Evolutionary conservation across 2,797 vertebrate species (phyloP).

Genomic region (Nyctalus aviator): DNA sequence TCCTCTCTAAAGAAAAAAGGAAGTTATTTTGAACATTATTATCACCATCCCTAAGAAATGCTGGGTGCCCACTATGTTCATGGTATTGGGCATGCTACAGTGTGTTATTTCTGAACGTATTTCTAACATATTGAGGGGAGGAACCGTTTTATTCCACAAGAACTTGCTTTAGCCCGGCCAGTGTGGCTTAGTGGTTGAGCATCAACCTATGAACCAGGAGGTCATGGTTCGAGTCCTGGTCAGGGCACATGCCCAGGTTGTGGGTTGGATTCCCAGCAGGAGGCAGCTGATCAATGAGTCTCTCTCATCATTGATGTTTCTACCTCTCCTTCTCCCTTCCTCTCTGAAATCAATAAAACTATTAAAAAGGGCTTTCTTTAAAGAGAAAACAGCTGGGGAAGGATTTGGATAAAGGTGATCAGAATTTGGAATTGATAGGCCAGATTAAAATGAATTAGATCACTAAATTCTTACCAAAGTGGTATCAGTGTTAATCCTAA

Average conservation of each 20-base stretch:
- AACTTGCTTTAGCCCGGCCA: background rate
- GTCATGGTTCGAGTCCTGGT: no score
- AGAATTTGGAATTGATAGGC: slow-evolving; percentile 27
- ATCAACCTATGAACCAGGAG: no score
- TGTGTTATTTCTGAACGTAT: background rate
- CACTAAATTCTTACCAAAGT: slow-evolving; percentile 7
- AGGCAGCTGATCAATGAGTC: no score
- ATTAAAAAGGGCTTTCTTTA: slow-evolving; percentile 20
- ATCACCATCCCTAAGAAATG: background rate
- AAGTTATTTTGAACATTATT: slow-evolving; percentile 7
- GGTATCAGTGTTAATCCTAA: slow-evolving; percentile 33
- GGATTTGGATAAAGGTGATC: background rate
- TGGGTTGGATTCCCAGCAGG: no score
- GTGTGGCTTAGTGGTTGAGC: no score
- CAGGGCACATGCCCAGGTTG: no score
- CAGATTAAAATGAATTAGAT: slow-evolving; percentile 44
- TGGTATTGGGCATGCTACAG: background rate
- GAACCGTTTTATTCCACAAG: background rate
- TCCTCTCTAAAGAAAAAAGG: background rate
- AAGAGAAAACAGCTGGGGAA: background rate
- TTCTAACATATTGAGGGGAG: background rate
- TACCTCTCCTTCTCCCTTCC: no score
- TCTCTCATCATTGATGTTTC: no score
- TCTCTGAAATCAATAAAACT: no score
- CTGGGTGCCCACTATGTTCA: background rate